Percentiles rank a stretch among this genome's conserved stretches.
These are phyloP conservation scores for Silurus asotus DNA, from an alignment of 2,113 vertebrate genomes.

Conservation along the genomic window DNA sequence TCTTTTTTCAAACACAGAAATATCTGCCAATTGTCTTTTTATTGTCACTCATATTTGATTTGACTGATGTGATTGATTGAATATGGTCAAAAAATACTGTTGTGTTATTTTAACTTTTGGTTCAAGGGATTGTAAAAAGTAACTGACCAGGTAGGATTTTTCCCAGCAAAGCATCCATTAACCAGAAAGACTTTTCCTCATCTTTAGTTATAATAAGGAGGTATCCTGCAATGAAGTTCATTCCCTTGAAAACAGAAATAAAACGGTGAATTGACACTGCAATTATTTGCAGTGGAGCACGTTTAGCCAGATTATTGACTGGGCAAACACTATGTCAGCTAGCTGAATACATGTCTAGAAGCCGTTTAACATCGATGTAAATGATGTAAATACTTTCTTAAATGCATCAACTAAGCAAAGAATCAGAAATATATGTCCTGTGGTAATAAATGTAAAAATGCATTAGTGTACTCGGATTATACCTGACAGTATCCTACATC, in stretches of 20 bases:
- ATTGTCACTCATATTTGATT: no score
- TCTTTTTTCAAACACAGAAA: no score
- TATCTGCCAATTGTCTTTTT: no score
- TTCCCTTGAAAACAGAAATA: constrained; percentile 75
- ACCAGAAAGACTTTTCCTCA: constrained; percentile 94
- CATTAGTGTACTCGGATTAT: constrained; percentile 5
- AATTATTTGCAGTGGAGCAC: constrained; percentile 15
- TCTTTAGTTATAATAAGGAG: constrained; percentile 89
- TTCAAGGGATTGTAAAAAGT: neutral
- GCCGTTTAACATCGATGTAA: neutral
- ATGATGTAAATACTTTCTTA: neutral
- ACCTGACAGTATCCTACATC: constrained; percentile 96
- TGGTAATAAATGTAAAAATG: neutral
- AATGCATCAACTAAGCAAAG: neutral
- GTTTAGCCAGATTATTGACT: constrained; percentile 30
- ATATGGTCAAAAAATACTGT: no score
- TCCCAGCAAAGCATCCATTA: constrained; percentile 88
- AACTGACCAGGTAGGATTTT: constrained; percentile 82
- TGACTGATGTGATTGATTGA: no score
- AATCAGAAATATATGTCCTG: neutral
- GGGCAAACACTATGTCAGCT: constrained; percentile 15
- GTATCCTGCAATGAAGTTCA: constrained; percentile 95
- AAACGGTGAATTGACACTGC: neutral
- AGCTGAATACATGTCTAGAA: neutral
- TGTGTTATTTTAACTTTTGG: no score